Evolutionary conservation across 2,888 invertebrate species (phyloP).

Genomic region (Pecten maximus): DNA sequence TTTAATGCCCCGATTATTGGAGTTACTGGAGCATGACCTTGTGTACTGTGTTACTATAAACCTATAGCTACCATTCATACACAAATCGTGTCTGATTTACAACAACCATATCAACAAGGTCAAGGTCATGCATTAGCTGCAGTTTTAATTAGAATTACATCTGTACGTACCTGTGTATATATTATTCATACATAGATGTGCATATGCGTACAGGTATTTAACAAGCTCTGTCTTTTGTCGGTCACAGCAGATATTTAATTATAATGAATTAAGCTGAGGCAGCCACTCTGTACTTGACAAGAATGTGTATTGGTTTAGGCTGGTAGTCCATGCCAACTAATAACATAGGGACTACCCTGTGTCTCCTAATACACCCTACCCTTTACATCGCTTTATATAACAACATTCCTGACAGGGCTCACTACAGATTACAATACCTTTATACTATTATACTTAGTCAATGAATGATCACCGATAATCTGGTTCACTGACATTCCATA

Average conservation of each 20-base stretch:
- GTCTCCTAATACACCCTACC: background rate
- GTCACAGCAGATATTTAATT: background rate
- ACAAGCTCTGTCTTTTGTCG: background rate
- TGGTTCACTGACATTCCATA: background rate
- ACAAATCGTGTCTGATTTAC: background rate
- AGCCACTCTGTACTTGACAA: background rate
- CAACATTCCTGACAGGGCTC: background rate
- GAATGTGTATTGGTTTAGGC: background rate
- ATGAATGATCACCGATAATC: background rate
- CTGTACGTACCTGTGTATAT: background rate
- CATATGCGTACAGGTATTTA: no score
- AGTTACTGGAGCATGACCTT: background rate
- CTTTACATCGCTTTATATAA: background rate
- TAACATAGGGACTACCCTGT: background rate
- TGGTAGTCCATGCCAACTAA: slow-evolving; percentile 26
- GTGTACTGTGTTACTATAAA: slow-evolving; percentile 12
- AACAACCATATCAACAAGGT: background rate
- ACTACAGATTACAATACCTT: background rate
- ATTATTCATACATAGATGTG: background rate
- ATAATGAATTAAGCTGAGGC: background rate
- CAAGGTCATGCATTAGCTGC: background rate
- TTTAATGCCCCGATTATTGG: background rate
- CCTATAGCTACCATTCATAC: background rate
- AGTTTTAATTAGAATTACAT: background rate
- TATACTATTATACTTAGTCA: background rate